A percentile compares a stretch with the other conserved stretches of the same genome.
These are phyloP conservation scores for Penelope pileata DNA, from an alignment of 2,113 vertebrate genomes.

Conservation along the genomic window DNA sequence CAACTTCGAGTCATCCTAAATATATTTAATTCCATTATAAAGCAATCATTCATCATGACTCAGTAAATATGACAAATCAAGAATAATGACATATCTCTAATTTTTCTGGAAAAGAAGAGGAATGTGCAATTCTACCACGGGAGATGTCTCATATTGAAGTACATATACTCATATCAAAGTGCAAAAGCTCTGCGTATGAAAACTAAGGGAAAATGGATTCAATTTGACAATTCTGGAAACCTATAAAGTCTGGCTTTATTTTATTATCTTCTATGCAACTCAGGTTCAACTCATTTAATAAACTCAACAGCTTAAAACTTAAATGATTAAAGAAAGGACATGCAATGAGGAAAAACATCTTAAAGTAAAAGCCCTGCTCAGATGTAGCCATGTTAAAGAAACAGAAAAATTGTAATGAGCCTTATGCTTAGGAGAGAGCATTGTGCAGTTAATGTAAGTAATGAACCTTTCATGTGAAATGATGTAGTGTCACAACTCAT, in stretches of 20 bases:
- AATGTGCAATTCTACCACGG: not conserved
- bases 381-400: conserved; percentile 54
- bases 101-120: not conserved
- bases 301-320: conserved; percentile 56
- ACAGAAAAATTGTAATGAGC: conserved; percentile 66
- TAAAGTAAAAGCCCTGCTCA: conserved; percentile 65
- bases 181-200: not conserved
- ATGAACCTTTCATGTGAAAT: conserved; percentile 86
- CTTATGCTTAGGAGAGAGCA: conserved; percentile 66
- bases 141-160: not conserved
- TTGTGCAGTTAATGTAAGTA: conserved; percentile 80
- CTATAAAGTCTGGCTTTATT: not conserved
- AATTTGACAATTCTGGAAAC: not conserved
- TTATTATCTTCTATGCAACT: conserved; percentile 4
- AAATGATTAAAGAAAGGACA: conserved; percentile 53
- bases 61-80: not conserved
- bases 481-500: conserved; percentile 86
- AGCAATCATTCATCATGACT: not conserved
- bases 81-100: not conserved
- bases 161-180: not conserved
- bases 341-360: conserved; percentile 15
- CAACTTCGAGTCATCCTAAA: not conserved
- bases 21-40: not conserved
- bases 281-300: conserved; percentile 59
- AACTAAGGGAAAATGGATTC: not conserved